These are phyloP conservation scores for Clupea harengus DNA, from an alignment of 2,113 vertebrate genomes.

Conservation along the genomic window DNA sequence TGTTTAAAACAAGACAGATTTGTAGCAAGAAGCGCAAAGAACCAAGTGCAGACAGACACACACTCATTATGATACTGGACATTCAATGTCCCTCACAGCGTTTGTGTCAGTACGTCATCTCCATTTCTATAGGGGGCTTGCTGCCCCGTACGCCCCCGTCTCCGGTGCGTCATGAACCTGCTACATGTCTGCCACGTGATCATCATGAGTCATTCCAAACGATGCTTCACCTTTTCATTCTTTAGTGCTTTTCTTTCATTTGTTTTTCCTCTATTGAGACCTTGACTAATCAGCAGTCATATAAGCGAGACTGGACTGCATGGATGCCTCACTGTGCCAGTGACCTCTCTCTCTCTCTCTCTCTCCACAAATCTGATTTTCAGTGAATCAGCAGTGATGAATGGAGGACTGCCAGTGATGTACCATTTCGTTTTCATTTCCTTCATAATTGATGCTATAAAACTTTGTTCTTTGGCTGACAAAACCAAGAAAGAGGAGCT, in stretches of 20 bases:
- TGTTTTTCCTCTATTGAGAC: not conserved
- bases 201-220: not conserved
- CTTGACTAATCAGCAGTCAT: not conserved
- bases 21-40: not conserved
- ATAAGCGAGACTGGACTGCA: too few species aligned
- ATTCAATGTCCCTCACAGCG: not conserved
- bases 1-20: not conserved
- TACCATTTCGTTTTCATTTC: not conserved
- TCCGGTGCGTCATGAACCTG: not conserved
- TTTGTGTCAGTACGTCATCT: not conserved
- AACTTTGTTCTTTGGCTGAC: not conserved
- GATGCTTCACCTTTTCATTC: not conserved
- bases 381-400: not conserved
- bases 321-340: too few species aligned
- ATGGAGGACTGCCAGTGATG: not conserved
- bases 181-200: not conserved
- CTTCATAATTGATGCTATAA: not conserved
- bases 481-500: not conserved
- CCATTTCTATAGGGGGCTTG: not conserved
- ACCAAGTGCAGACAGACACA: not conserved
- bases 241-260: not conserved
- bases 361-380: not conserved
- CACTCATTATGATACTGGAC: not conserved
- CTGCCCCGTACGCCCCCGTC: not conserved
- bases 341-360: not conserved